These are phyloP conservation scores for Emesis furor DNA, from an alignment of 2,888 invertebrate species.

Conservation along the genomic window DNA sequence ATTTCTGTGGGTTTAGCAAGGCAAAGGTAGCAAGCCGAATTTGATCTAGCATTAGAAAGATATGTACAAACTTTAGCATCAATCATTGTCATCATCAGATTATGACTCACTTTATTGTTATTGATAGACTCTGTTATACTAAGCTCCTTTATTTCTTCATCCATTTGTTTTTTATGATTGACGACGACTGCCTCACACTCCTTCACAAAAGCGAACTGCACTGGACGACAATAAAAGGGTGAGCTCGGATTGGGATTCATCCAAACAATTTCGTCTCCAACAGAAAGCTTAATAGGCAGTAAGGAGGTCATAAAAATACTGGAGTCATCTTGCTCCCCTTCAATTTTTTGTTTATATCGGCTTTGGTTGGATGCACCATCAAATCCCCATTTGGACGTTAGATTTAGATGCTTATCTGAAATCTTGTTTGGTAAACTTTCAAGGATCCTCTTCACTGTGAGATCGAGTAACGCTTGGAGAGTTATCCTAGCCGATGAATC, in stretches of 20 bases:
- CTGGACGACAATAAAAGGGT: not conserved
- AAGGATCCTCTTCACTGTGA: conserved; percentile 9
- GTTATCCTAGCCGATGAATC: conserved; percentile 5
- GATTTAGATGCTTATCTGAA: not conserved
- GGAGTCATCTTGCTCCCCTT: not conserved
- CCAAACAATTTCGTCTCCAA: not conserved
- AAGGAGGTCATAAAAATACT: not conserved
- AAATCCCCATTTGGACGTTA: conserved; percentile 18
- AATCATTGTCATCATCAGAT: conserved; percentile 21
- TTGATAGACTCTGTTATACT: not conserved
- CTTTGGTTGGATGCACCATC: conserved; percentile 12
- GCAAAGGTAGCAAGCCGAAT: too few relatives aligned
- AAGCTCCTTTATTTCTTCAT: not conserved
- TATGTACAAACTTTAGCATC: too few relatives aligned
- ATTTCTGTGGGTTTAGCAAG: too few relatives aligned
- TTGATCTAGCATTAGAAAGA: too few relatives aligned
- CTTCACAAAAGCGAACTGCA: conserved; percentile 8
- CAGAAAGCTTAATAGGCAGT: not conserved
- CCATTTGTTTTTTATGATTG: not conserved
- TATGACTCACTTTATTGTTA: not conserved
- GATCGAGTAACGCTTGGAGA: conserved; percentile 20
- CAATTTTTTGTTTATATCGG: conserved; percentile 2
- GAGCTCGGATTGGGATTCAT: not conserved
- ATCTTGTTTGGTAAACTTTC: not conserved
- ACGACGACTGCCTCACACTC: conserved; percentile 6